Evolutionary conservation across 2,113 vertebrate species (phyloP).

Genomic region (Nansenia antarctica): DNA sequence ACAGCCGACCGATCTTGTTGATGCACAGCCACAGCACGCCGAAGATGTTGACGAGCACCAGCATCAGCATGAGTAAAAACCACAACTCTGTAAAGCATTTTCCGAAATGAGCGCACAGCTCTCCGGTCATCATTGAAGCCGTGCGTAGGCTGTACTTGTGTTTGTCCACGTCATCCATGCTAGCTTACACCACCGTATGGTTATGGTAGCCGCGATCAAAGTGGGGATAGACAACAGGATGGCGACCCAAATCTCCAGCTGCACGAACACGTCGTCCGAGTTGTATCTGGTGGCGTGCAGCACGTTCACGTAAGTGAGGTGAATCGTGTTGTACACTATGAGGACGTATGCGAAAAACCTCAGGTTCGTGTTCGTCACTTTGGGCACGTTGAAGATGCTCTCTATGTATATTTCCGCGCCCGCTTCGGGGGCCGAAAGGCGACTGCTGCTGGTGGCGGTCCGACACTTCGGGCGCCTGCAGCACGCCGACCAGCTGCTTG

Average conservation of each 20-base stretch:
- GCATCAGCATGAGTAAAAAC: background rate
- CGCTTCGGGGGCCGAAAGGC: too few species aligned
- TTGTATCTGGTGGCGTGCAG: background rate
- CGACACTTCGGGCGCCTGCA: background rate
- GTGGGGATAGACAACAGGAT: background rate
- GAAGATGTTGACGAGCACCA: background rate
- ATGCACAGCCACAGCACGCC: background rate
- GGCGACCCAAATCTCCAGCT: background rate
- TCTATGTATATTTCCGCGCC: slow-evolving; percentile 1
- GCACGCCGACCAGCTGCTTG: background rate
- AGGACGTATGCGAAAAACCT: background rate
- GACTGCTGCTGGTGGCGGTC: background rate
- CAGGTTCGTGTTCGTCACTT: background rate
- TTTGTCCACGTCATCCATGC: slow-evolving; percentile 1
- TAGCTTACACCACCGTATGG: background rate
- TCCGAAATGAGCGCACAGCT: background rate
- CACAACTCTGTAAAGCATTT: background rate
- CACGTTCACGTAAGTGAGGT: slow-evolving; percentile 1
- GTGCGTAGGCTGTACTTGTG: slow-evolving; percentile 1
- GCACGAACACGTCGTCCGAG: background rate
- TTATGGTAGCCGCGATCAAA: background rate
- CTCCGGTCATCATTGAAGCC: background rate
- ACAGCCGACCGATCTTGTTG: too few species aligned
- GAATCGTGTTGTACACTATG: background rate
- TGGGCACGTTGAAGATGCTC: background rate